These are phyloP conservation scores for Ophthalmolycus amberensis DNA, from an alignment of 2,113 vertebrate species.

Conservation along the genomic window DNA sequence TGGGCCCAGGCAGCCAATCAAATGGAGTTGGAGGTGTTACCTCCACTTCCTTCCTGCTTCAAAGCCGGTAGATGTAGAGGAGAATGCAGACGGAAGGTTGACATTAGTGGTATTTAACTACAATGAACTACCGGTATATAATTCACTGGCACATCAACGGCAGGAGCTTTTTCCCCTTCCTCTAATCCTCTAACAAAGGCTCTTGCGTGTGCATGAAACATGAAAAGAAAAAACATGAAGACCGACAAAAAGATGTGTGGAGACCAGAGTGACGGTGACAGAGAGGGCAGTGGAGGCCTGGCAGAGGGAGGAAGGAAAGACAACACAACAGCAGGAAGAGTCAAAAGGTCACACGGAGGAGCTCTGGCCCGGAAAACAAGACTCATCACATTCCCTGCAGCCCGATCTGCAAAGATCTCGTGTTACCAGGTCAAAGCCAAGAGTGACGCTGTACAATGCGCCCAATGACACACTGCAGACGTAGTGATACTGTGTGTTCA, in stretches of 20 bases:
- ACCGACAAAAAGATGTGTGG: background rate
- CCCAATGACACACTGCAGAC: background rate
- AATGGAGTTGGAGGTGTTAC: too few relatives aligned
- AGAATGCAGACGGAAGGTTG: background rate
- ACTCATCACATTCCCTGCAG: constrained; percentile 19
- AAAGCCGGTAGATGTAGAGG: too few relatives aligned
- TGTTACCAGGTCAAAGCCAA: background rate
- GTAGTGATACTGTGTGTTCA: background rate
- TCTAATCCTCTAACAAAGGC: too few relatives aligned
- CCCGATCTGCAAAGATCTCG: background rate
- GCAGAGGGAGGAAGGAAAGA: background rate
- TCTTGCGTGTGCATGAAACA: too few relatives aligned
- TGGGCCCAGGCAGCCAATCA: too few relatives aligned
- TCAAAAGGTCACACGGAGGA: background rate
- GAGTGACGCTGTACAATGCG: background rate
- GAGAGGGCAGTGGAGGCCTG: background rate
- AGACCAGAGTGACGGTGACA: background rate
- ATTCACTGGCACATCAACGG: background rate
- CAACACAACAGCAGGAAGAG: background rate
- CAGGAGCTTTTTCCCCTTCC: too few relatives aligned
- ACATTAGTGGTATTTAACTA: background rate
- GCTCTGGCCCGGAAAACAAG: background rate
- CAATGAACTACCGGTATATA: background rate
- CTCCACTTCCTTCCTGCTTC: background rate
- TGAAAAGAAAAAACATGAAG: too few relatives aligned